Percentiles rank a stretch among this genome's conserved stretches.
These are phyloP conservation scores for Iselma pallidipennis DNA, from an alignment of 2,888 invertebrate genomes.

Conservation along the genomic window DNA sequence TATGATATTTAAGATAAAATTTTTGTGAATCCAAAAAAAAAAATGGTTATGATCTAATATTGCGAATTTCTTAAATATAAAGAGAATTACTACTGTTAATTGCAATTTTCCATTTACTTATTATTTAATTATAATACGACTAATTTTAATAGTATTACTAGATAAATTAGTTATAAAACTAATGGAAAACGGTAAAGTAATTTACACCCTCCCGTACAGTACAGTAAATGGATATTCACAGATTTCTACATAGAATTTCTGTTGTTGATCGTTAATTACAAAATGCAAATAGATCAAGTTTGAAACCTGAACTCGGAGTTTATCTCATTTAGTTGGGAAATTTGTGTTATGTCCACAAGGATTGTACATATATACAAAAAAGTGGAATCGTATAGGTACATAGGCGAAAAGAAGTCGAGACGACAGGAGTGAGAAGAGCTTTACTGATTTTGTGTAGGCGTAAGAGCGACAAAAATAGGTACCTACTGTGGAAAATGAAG, in stretches of 20 bases:
- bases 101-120: background rate
- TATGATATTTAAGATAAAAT: too few relatives aligned
- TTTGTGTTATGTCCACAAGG: constrained; percentile 31
- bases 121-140: background rate
- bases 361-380: too few relatives aligned
- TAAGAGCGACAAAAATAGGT: too few relatives aligned
- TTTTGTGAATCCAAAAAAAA: too few relatives aligned
- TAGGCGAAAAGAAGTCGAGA: too few relatives aligned
- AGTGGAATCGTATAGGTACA: too few relatives aligned
- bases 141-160: background rate
- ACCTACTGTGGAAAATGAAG: too few relatives aligned
- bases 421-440: too few relatives aligned
- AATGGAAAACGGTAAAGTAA: constrained; percentile 14
- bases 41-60: too few relatives aligned
- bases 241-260: constrained; percentile 8
- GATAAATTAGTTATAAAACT: constrained; percentile 1
- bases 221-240: constrained; percentile 15
- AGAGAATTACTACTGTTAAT: background rate
- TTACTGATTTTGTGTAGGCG: too few relatives aligned
- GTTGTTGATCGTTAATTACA: constrained; percentile 32
- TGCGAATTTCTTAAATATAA: too few relatives aligned
- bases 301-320: constrained; percentile 28
- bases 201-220: constrained; percentile 14
- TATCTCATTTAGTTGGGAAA: constrained; percentile 34
- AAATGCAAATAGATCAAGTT: constrained; percentile 35